These are phyloP conservation scores for Falcaria lacertinaria DNA, from an alignment of 2,888 invertebrate species.

Conservation along the genomic window DNA sequence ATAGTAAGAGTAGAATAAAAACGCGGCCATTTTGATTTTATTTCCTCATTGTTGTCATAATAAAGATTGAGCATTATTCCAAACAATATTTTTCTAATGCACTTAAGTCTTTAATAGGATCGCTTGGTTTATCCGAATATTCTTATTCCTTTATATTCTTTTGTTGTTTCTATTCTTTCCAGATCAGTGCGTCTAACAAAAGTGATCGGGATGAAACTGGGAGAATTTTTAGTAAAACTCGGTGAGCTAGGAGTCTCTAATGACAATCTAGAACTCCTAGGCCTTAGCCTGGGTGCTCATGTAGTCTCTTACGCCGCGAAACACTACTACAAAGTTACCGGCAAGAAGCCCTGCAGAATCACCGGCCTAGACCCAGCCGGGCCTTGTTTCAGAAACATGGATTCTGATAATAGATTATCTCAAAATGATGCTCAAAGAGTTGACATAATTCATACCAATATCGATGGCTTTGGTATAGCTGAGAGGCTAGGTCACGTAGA, in stretches of 20 bases:
- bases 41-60: too few species aligned
- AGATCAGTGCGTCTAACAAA: constrained; percentile 59
- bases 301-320: constrained; percentile 52
- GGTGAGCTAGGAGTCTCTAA: constrained; percentile 44
- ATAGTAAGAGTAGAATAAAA: too few species aligned
- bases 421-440: constrained; percentile 47
- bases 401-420: constrained; percentile 37
- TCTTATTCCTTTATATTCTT: too few species aligned
- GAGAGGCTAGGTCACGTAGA: constrained; percentile 61
- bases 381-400: constrained; percentile 56
- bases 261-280: constrained; percentile 56
- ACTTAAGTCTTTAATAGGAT: too few species aligned
- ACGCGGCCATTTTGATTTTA: too few species aligned
- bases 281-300: constrained; percentile 62
- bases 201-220: constrained; percentile 53
- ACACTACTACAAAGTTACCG: constrained; percentile 51
- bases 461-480: constrained; percentile 70
- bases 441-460: constrained; percentile 64
- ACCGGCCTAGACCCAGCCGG: constrained; percentile 69
- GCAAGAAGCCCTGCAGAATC: constrained; percentile 51
- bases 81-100: too few species aligned
- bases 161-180: too few species aligned
- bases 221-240: constrained; percentile 54
- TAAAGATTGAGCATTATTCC: too few species aligned
- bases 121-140: neutral